These are phyloP conservation scores for Corynorhinus townsendii DNA, from an alignment of 2,113 vertebrate species.

Conservation along the genomic window DNA sequence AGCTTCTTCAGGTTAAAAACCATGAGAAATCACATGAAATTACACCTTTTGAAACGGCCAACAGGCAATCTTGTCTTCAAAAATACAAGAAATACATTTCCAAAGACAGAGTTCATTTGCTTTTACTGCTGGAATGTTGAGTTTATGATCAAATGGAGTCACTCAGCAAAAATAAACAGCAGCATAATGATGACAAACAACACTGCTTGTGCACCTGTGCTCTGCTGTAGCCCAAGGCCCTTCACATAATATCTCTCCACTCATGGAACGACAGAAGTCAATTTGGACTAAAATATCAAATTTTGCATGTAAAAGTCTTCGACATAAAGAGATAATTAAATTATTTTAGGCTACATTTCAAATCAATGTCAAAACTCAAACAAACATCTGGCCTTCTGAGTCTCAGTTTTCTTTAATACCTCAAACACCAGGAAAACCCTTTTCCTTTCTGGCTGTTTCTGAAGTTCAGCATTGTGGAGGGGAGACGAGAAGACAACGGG, in stretches of 20 bases:
- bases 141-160: not conserved
- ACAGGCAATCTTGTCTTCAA: not conserved
- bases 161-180: not conserved
- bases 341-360: not conserved
- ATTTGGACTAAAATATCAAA: not conserved
- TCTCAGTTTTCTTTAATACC: not conserved
- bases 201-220: not conserved
- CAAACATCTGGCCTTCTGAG: not conserved
- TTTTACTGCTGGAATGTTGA: not conserved
- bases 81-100: not conserved
- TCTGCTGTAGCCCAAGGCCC: not conserved
- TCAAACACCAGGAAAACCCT: not conserved
- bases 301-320: not conserved
- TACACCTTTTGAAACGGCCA: not conserved
- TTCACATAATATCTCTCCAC: not conserved
- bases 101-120: not conserved
- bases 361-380: not conserved
- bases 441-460: not conserved
- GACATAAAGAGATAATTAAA: not conserved
- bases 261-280: not conserved
- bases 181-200: not conserved
- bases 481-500: not conserved
- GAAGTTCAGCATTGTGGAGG: not conserved
- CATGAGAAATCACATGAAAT: not conserved
- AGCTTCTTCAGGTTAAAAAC: not conserved